phyloP scores from a whole-genome alignment of 2,797 vertebrate species.

The Psittacula derbiana region DNA sequence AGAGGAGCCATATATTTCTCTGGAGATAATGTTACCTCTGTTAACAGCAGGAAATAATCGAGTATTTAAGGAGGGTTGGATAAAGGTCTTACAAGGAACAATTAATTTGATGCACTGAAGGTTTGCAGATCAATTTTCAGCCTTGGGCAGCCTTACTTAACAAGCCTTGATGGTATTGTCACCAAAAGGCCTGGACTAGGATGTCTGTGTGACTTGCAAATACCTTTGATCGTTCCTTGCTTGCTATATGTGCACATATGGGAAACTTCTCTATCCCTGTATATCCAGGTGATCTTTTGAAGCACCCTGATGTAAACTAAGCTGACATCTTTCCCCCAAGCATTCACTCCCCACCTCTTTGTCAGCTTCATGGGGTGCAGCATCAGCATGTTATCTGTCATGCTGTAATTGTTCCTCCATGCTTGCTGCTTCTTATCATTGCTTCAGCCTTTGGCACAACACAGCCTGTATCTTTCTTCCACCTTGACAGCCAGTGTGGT shows the following conservation, averaged over 20 bases:
- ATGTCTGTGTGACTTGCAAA: background rate
- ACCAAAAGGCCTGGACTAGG: background rate
- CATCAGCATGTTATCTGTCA: background rate
- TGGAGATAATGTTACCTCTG: background rate
- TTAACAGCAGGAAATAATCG: background rate
- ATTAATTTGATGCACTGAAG: background rate
- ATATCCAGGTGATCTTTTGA: background rate
- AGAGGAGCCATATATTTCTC: background rate
- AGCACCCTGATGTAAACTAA: background rate
- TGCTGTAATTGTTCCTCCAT: background rate
- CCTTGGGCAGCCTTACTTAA: background rate
- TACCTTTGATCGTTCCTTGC: background rate
- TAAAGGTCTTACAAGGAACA: background rate
- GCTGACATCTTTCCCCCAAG: background rate
- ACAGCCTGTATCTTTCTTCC: background rate
- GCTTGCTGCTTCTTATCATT: background rate
- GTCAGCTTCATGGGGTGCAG: background rate
- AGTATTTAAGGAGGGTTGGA: background rate
- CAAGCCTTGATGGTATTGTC: background rate
- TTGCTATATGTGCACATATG: fast-evolving
- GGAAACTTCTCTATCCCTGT: background rate
- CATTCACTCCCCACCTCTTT: background rate
- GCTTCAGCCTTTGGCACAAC: background rate
- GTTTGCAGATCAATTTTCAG: background rate
- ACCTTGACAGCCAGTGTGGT: background rate